Evolutionary conservation across 2,797 vertebrate species (phyloP), one percentile per base, ranked within the genome.

Genomic region (Sardinella longiceps): DNA sequence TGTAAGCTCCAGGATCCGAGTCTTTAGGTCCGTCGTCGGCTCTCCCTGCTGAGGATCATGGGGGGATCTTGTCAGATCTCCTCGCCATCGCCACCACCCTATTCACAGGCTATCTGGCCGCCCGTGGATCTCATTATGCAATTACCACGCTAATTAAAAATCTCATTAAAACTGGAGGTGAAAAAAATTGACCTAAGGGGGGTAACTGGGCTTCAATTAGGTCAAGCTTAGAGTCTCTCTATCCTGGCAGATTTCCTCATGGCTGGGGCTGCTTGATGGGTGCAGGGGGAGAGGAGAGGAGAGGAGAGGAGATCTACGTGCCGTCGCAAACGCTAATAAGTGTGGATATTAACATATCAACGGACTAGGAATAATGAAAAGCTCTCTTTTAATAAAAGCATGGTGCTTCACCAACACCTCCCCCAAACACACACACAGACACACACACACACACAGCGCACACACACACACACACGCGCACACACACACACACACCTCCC

Each of bases 131-230:
- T 91, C 91, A 90, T 95, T 94, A 93, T 92, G 92, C 95, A 96
- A 96, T 95, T 95, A 95, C 92, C 94, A 94, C 94, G 92, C 94
- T 94, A 95, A 95, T 95, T 95, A 95, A 94, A 95, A 95, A 94
- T 92, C 94, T 94, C 91, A 95, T 95, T 95, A 95, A 95, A 95
- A 93, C 90, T 89, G 66, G 90, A 90, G 91, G 93, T 90, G 83
- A 87, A 90, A 91, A 91, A 92, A 90, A 93, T 92, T 92, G 91
- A 94, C 92, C 93, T 89, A 91, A 90, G 92, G 94, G 93, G 89
- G 91, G 90, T 90, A 85, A 84, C 87, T 91, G 92, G 92, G 92
- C 93, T 94, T 93, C 94, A 95, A 94, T 95, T 93, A 92, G 94
- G 94, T 94, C 94, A 93, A 91, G 92, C 92, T 90, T 90, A 91